A percentile compares a stretch with the other conserved stretches of the same genome.
phyloP scores from a whole-genome alignment of 37 sponge, comb jelly and placozoan species.

The Aphrocallistes beatrix region DNA sequence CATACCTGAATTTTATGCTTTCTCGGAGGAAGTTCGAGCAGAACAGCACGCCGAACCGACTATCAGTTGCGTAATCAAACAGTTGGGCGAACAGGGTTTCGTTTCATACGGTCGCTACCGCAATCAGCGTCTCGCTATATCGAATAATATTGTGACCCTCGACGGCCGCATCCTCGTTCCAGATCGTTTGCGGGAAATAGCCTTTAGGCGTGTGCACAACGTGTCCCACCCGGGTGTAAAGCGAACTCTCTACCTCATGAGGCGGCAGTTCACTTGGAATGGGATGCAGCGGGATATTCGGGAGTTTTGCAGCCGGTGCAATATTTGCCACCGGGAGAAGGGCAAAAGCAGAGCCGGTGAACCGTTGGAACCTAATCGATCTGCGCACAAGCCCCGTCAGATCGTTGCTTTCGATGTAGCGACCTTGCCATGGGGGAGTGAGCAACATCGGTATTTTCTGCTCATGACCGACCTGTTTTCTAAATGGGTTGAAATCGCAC shows the following conservation, averaged over 20 bases:
- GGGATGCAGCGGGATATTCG: neutral
- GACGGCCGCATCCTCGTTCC: neutral
- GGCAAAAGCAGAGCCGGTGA: neutral
- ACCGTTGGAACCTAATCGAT: neutral
- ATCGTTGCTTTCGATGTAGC: conserved; percentile 1
- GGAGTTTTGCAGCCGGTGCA: neutral
- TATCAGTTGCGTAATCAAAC: neutral
- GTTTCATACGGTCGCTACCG: neutral
- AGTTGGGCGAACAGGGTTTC: neutral
- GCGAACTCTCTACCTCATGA: neutral
- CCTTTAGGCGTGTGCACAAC: neutral
- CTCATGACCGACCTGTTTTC: neutral
- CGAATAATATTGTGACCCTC: neutral
- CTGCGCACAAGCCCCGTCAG: neutral
- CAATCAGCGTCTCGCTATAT: neutral
- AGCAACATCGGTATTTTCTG: neutral
- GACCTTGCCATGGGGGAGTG: neutral
- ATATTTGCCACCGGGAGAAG: neutral
- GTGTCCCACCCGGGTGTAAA: neutral
- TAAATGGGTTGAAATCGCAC: neutral
- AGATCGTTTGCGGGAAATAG: neutral
- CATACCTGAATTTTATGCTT: neutral
- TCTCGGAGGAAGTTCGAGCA: neutral
- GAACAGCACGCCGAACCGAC: neutral
- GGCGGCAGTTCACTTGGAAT: neutral